A percentile compares a stretch with the other conserved stretches of the same genome.
phyloP scores from a whole-genome alignment of 2,797 vertebrate species.

The Leontopithecus rosalia region DNA sequence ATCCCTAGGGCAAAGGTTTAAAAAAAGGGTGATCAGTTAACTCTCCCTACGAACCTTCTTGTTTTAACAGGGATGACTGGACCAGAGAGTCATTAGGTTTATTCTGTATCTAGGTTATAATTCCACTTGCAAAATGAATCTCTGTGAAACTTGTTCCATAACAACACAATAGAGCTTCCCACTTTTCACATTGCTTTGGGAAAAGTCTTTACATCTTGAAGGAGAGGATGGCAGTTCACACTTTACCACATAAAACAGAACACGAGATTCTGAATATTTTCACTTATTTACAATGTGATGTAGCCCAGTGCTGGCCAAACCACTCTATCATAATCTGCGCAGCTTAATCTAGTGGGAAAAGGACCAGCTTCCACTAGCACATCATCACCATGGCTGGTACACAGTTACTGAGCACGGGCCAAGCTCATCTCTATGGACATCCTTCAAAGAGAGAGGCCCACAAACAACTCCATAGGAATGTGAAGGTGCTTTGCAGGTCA shows the following conservation, averaged over 20 bases:
- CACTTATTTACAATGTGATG: accelerated
- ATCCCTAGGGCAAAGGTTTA: not conserved
- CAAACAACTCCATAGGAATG: not conserved
- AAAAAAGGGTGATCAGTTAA: not conserved
- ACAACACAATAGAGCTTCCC: not conserved
- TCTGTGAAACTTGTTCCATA: not conserved
- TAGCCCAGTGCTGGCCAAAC: not conserved
- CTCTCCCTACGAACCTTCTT: not conserved
- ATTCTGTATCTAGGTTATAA: not conserved
- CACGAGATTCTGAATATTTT: not conserved
- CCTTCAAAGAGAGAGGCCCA: not conserved
- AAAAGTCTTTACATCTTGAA: not conserved
- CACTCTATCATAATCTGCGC: too few species aligned
- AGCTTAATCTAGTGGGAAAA: not conserved
- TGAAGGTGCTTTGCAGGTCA: accelerated
- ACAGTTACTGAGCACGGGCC: accelerated
- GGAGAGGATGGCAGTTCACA: not conserved
- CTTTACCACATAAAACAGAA: not conserved
- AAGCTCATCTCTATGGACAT: accelerated
- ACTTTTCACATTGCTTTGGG: not conserved
- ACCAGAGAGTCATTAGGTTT: not conserved
- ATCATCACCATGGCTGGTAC: accelerated
- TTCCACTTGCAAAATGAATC: not conserved
- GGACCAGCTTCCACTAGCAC: not conserved
- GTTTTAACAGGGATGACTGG: not conserved